These are phyloP conservation scores for Hemichromis elongatus DNA, from an alignment of 2,113 vertebrate genomes.

Conservation along the genomic window DNA sequence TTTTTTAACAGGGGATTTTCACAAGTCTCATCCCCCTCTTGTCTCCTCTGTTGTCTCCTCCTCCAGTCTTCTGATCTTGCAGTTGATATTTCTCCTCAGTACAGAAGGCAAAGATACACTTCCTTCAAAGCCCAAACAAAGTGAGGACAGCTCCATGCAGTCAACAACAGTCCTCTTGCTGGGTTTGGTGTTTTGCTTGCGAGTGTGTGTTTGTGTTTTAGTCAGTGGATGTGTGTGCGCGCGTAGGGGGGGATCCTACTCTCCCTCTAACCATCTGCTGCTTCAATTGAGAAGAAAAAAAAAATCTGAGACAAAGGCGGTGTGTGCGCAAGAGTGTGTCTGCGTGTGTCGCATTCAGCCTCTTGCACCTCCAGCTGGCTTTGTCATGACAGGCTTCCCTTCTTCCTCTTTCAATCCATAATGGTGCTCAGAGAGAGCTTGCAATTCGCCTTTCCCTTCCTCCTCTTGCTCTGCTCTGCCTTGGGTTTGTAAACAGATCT, in stretches of 20 bases:
- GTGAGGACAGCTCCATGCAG: constrained; percentile 50
- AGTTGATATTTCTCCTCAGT: constrained; percentile 59
- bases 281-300: constrained; percentile 44
- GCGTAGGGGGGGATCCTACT: constrained; percentile 54
- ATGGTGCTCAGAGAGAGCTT: constrained; percentile 38
- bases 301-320: constrained; percentile 56
- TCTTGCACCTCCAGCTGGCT: constrained; percentile 63
- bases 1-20: constrained; percentile 64
- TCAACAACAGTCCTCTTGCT: constrained; percentile 52
- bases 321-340: constrained; percentile 45
- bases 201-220: constrained; percentile 45
- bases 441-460: constrained; percentile 27
- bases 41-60: constrained; percentile 57
- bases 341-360: constrained; percentile 38
- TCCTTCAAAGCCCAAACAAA: constrained; percentile 60
- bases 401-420: constrained; percentile 49
- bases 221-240: constrained; percentile 21
- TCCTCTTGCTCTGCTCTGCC: constrained; percentile 49
- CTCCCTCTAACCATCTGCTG: constrained; percentile 72
- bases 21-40: constrained; percentile 62
- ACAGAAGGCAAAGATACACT: constrained; percentile 28
- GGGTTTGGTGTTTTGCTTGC: constrained; percentile 34
- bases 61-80: constrained; percentile 59
- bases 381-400: constrained; percentile 60
- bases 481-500: constrained; percentile 83